These are phyloP conservation scores for Caenorhabditis angaria DNA, from an alignment of 2,888 invertebrate species.

Conservation along the genomic window DNA sequence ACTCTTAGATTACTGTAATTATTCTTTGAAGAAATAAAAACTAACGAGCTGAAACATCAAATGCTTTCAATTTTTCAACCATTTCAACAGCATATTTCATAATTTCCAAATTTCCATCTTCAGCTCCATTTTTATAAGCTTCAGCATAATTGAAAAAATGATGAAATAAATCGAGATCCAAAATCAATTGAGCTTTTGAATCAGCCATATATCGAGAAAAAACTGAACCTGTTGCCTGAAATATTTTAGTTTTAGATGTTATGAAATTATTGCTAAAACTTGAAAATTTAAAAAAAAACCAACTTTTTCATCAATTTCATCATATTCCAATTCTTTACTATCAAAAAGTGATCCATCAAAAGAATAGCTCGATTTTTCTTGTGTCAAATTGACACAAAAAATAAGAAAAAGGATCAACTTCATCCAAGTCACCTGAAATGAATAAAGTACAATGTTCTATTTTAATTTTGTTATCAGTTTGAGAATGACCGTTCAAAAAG, in stretches of 20 bases:
- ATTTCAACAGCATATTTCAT: constrained; percentile 55
- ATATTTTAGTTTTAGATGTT: neutral
- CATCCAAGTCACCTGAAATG: neutral
- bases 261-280: neutral
- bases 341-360: constrained; percentile 43
- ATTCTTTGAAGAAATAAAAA: constrained; percentile 1
- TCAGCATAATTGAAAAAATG: constrained; percentile 61
- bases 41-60: constrained; percentile 55
- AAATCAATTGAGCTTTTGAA: constrained; percentile 63
- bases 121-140: constrained; percentile 44
- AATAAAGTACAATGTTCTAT: neutral
- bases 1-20: too few relatives aligned
- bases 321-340: constrained; percentile 36
- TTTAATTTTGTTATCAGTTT: neutral
- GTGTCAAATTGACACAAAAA: neutral
- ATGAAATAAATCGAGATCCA: constrained; percentile 67
- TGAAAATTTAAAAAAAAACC: neutral
- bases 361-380: constrained; percentile 13
- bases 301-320: constrained; percentile 18
- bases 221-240: constrained; percentile 51
- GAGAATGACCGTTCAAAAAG: neutral
- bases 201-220: constrained; percentile 65
- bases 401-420: neutral
- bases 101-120: constrained; percentile 65
- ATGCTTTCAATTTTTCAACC: constrained; percentile 49